Conservation (phyloP, 2,888 invertebrate species). For the Hemistola chrysoprasaria region DNA sequence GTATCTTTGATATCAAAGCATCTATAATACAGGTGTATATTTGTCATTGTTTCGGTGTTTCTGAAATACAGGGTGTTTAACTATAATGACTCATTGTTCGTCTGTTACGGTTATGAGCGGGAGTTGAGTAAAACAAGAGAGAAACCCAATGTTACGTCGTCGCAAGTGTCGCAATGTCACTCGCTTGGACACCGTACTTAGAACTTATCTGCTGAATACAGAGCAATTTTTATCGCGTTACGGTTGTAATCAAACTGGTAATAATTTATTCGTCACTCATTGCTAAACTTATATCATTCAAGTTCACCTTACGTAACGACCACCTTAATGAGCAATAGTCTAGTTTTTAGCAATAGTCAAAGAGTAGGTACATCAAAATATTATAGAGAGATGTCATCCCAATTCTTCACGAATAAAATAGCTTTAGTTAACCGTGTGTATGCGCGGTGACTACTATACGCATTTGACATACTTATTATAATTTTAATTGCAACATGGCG, state of each 20-base stretch:
- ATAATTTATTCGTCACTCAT: conserved; percentile 37
- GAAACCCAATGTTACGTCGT: conserved; percentile 41
- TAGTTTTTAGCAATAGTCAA: conserved; percentile 8
- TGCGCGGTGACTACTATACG: too few species aligned
- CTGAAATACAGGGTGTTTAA: conserved; percentile 20
- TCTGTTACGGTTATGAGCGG: conserved; percentile 20
- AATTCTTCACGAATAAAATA: too few species aligned
- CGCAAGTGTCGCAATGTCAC: conserved; percentile 46
- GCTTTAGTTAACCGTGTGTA: too few species aligned
- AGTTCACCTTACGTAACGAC: conserved; percentile 7
- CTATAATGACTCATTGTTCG: conserved; percentile 29
- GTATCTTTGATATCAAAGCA: conserved; percentile 13
- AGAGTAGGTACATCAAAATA: too few species aligned
- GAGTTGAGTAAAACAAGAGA: conserved; percentile 32
- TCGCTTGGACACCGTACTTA: conserved; percentile 30
- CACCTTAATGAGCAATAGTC: conserved; percentile 7
- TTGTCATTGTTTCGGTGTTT: conserved; percentile 9
- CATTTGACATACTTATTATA: too few species aligned
- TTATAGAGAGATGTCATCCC: too few species aligned
- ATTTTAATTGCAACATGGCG: too few species aligned
- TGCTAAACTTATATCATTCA: conserved; percentile 14
- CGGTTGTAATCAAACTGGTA: conserved; percentile 28
- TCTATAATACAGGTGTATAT: conserved; percentile 3
- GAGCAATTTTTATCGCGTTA: conserved; percentile 36
- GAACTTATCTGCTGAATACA: conserved; percentile 33